Conservation (phyloP, 2,888 invertebrate species). For the Kuschelorhynchus macadamiae region DNA sequence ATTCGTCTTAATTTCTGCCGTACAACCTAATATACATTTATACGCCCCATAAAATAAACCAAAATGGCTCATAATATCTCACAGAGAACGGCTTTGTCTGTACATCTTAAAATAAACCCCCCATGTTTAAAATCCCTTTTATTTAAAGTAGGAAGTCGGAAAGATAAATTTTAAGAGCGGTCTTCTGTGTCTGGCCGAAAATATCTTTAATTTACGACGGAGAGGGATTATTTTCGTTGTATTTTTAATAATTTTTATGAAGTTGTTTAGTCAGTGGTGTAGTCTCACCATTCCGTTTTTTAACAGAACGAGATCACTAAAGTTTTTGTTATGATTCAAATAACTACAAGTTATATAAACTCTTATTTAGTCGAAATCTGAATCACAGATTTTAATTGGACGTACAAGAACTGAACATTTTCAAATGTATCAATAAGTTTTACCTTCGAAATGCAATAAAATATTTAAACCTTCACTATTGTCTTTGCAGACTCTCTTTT, state of each 20-base stretch:
- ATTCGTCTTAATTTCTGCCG: not conserved
- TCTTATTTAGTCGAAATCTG: no score
- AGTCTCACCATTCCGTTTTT: no score
- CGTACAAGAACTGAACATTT: not conserved
- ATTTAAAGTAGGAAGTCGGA: constrained; percentile 34
- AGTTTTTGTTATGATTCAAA: no score
- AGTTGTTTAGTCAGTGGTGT: not conserved
- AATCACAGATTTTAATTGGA: not conserved
- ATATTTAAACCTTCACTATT: no score
- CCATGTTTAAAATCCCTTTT: constrained; percentile 12
- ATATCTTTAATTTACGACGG: constrained; percentile 23
- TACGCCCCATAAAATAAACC: constrained; percentile 22
- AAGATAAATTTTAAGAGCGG: constrained; percentile 40
- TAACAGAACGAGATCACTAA: no score
- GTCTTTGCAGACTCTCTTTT: no score
- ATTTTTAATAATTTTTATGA: not conserved
- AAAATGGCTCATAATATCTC: constrained; percentile 24
- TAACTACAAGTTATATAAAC: no score
- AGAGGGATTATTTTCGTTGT: not conserved
- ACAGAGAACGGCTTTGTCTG: constrained; percentile 20
- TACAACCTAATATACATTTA: constrained; percentile 2
- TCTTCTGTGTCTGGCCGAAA: constrained; percentile 24
- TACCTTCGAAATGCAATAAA: no score
- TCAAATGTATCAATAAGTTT: no score
- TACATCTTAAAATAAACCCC: constrained; percentile 29